Percentiles rank a stretch among this genome's conserved stretches.
Conservation (phyloP, 1,140 invertebrate species). For the Penaeus indicus region DNA sequence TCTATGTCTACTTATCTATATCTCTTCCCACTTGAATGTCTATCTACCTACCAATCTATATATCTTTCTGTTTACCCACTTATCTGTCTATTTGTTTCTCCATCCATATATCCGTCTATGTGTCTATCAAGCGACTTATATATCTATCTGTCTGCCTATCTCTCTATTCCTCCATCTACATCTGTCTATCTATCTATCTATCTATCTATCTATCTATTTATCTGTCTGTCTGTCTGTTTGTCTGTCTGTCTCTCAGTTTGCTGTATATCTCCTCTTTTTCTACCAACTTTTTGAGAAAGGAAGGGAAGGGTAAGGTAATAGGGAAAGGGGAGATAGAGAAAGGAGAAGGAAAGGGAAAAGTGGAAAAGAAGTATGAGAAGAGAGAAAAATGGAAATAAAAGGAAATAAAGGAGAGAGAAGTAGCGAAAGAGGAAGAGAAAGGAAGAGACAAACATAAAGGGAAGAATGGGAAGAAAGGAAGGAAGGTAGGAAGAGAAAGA, state of each 20-base stretch:
- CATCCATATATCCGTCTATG: too few species aligned
- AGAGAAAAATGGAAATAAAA: background rate
- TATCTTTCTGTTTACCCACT: too few species aligned
- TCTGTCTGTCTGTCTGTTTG: background rate
- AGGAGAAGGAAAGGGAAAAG: background rate
- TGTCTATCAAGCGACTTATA: too few species aligned
- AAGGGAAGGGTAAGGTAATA: background rate
- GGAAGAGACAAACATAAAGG: background rate
- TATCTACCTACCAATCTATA: too few species aligned
- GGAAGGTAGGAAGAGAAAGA: background rate
- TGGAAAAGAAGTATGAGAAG: background rate
- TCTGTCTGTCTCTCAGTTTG: background rate
- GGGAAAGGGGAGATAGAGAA: background rate
- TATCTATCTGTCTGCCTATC: too few species aligned
- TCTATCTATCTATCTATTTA: too few species aligned
- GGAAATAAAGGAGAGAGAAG: background rate
- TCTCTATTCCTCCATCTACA: too few species aligned
- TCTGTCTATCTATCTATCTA: too few species aligned
- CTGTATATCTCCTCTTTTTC: background rate
- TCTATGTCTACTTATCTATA: too few species aligned
- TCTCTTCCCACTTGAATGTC: too few species aligned
- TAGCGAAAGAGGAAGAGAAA: background rate
- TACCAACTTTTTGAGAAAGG: background rate
- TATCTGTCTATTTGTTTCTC: too few species aligned
- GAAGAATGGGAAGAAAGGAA: background rate